phyloP scores from a whole-genome alignment of 2,797 vertebrate genomes.

The Eulemur albifrons region DNA sequence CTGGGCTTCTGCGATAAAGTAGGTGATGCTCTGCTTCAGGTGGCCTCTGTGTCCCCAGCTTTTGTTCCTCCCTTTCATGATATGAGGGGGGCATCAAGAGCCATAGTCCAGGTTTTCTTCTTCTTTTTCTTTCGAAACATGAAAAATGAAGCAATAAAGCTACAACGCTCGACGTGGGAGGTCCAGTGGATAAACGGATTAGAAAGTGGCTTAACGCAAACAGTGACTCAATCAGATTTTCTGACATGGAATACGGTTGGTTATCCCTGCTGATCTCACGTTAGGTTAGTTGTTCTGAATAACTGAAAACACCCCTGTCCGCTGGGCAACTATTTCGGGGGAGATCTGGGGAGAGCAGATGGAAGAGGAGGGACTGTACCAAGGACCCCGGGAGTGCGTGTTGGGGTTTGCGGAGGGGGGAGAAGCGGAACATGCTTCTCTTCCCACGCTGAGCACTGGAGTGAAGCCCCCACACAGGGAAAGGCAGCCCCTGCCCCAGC shows the following conservation, averaged over 20 bases:
- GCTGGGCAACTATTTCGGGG: neutral
- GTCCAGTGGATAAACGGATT: constrained; percentile 5
- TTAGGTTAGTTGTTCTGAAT: neutral
- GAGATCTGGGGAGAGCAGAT: neutral
- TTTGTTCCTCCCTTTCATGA: neutral
- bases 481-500: neutral
- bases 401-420: neutral
- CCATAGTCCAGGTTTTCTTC: neutral
- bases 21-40: neutral
- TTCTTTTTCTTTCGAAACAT: neutral
- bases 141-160: constrained; percentile 33
- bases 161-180: neutral
- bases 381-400: rapidly evolving
- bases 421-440: neutral
- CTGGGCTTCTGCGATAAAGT: constrained; percentile 12
- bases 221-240: constrained; percentile 37
- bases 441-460: neutral
- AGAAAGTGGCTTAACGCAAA: constrained; percentile 48
- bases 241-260: neutral
- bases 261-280: neutral
- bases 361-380: neutral
- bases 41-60: neutral
- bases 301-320: neutral
- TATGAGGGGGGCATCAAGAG: neutral
- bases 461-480: neutral